phyloP scores from a whole-genome alignment of 2,113 vertebrate species.

The Sphaerodactylus townsendi region DNA sequence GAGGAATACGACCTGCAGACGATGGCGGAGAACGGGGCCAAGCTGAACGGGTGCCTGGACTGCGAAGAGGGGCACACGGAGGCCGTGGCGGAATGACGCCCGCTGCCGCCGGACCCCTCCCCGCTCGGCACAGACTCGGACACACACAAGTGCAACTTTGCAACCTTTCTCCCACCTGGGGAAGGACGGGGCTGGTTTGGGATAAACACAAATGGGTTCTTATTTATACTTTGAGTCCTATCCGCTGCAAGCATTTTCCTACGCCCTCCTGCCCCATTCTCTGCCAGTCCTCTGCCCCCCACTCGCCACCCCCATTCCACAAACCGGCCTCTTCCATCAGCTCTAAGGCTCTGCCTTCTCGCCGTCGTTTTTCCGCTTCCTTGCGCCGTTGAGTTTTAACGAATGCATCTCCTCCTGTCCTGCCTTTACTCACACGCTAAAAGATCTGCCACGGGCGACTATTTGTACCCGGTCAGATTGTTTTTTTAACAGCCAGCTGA shows the following conservation, averaged over 20 bases:
- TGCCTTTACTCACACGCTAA: not conserved
- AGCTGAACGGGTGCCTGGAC: slow-evolving; percentile 89
- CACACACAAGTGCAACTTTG: not conserved
- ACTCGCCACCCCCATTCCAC: not conserved
- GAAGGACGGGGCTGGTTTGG: not conserved
- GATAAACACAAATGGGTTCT: not conserved
- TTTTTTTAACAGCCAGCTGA: not conserved
- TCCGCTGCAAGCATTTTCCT: not conserved
- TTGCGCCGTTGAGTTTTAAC: not conserved
- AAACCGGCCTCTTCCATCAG: not conserved
- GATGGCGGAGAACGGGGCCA: slow-evolving; percentile 74
- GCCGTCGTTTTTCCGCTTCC: not conserved
- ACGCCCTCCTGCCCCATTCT: not conserved
- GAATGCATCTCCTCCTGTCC: not conserved
- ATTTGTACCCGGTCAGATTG: not conserved
- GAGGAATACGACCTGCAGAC: slow-evolving; percentile 91
- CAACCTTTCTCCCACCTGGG: not conserved
- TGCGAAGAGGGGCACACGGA: slow-evolving; percentile 34
- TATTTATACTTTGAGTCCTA: not conserved
- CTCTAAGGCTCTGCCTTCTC: not conserved
- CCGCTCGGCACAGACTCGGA: not conserved
- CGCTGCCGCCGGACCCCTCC: not conserved
- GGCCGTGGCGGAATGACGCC: slow-evolving; percentile 6
- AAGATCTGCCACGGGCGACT: not conserved
- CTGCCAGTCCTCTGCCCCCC: not conserved